Evolutionary conservation across 1,140 invertebrate genomes (phyloP).

Genomic region (Saccostrea echinata): DNA sequence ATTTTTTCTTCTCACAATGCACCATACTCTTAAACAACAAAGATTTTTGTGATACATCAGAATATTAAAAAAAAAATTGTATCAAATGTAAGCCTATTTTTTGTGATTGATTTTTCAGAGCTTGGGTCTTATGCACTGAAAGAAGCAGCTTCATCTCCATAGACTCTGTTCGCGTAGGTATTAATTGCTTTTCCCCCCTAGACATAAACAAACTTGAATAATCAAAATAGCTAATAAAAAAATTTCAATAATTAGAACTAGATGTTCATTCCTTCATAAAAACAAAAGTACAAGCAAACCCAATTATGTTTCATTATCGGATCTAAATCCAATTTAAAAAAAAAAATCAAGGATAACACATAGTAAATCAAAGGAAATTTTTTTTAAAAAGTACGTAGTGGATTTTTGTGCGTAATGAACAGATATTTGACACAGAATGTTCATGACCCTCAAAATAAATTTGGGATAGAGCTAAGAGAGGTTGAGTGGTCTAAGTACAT

Average conservation of each 20-base stretch:
- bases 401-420: background rate
- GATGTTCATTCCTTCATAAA: background rate
- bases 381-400: no score
- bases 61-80: background rate
- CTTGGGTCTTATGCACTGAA: background rate
- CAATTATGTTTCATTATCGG: background rate
- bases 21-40: background rate
- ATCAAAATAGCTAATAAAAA: conserved; percentile 9
- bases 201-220: background rate
- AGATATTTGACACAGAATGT: background rate
- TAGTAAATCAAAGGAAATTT: background rate
- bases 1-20: conserved; percentile 22
- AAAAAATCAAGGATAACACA: background rate
- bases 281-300: conserved; percentile 18
- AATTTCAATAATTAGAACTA: background rate
- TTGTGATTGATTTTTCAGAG: conserved; percentile 8
- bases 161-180: background rate
- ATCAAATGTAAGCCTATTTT: conserved; percentile 17
- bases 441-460: background rate
- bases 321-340: background rate
- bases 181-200: background rate
- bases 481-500: background rate
- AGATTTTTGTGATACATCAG: background rate
- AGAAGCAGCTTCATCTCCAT: conserved; percentile 9
- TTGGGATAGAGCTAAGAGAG: background rate